Conservation (phyloP, 2,797 vertebrate genomes). For the Huso huso region DNA sequence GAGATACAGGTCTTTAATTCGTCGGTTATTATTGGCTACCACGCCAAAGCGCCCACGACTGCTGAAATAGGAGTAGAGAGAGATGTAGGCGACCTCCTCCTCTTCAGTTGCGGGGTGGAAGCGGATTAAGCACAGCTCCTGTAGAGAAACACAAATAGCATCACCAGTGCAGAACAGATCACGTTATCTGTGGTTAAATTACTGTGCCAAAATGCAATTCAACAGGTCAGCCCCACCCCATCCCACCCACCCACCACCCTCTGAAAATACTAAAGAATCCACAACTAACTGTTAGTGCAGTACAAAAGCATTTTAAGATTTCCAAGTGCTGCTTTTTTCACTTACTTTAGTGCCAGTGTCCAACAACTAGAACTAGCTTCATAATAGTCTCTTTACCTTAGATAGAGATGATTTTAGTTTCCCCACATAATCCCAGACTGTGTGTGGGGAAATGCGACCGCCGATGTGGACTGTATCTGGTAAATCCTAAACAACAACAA, state of each 20-base stretch:
- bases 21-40: slow-evolving; percentile 83
- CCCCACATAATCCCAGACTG: slow-evolving; percentile 95
- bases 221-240: too few species aligned
- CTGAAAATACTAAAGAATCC: too few species aligned
- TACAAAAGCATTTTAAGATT: too few species aligned
- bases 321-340: too few species aligned
- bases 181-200: background rate
- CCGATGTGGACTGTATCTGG: slow-evolving; percentile 94
- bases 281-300: too few species aligned
- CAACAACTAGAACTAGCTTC: too few species aligned
- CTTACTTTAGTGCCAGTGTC: too few species aligned
- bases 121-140: slow-evolving; percentile 93
- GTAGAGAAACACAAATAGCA: slow-evolving; percentile 27
- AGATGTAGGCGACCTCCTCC: slow-evolving; percentile 94
- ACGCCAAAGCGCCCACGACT: slow-evolving; percentile 95
- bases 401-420: slow-evolving; percentile 87
- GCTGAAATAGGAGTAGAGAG: slow-evolving; percentile 97
- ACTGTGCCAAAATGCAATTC: too few species aligned
- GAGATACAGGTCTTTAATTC: slow-evolving; percentile 94
- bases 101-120: slow-evolving; percentile 95
- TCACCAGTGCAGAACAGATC: background rate
- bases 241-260: too few species aligned
- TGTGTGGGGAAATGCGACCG: slow-evolving; percentile 87
- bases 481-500: slow-evolving; percentile 69
- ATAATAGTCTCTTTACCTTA: slow-evolving; percentile 64